A percentile compares a stretch with the other conserved stretches of the same genome.
phyloP scores from a whole-genome alignment of 2,113 vertebrate genomes.

The Rattus rattus region DNA sequence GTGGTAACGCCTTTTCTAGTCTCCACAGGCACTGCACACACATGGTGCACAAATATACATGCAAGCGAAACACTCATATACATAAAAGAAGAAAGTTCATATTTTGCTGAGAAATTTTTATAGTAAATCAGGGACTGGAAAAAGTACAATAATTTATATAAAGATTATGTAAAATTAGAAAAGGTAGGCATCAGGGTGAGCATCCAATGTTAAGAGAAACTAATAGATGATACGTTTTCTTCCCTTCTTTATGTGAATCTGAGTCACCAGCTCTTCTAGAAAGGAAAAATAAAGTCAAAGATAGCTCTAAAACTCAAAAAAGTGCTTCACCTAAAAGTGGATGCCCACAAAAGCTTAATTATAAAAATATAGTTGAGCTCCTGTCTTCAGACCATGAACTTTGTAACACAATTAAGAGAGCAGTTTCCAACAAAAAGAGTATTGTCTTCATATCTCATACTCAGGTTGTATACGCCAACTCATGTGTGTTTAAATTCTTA shows the following conservation, averaged over 20 bases:
- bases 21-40: not conserved
- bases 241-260: not conserved
- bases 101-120: not conserved
- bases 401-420: not conserved
- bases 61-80: not conserved
- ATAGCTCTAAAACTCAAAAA: constrained; percentile 3
- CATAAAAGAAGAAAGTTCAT: not conserved
- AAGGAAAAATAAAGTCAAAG: constrained; percentile 38
- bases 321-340: not conserved
- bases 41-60: not conserved
- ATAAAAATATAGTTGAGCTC: constrained; percentile 25
- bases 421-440: not conserved
- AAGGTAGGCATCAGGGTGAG: not conserved
- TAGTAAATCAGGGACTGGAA: not conserved
- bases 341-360: constrained; percentile 14
- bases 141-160: not conserved
- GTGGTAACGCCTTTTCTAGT: not conserved
- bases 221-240: constrained; percentile 11
- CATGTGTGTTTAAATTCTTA: not conserved
- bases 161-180: constrained; percentile 4
- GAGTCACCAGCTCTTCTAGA: not conserved
- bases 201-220: not conserved
- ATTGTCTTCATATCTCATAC: not conserved
- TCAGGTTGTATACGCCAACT: not conserved
- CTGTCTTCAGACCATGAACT: not conserved